Evolutionary conservation across 2,113 vertebrate species (phyloP).

Genomic region (Herpetotheres cachinnans): DNA sequence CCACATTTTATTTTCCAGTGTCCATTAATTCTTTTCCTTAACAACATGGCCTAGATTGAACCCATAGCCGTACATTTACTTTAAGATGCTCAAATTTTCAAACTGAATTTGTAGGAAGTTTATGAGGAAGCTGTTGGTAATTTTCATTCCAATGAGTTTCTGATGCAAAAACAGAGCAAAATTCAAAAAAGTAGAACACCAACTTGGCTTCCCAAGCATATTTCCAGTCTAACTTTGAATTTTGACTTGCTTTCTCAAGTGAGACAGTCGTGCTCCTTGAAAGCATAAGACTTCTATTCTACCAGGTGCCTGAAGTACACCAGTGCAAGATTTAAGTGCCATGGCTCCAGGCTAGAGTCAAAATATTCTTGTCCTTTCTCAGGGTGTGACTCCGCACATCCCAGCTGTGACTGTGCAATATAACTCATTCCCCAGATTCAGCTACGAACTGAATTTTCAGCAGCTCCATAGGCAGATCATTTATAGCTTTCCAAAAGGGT

Average conservation of each 20-base stretch:
- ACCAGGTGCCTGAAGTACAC: not conserved
- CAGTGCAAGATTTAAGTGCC: not conserved
- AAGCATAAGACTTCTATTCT: not conserved
- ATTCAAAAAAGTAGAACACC: not conserved
- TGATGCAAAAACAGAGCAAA: not conserved
- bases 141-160: not conserved
- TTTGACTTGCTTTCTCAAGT: conserved; percentile 39
- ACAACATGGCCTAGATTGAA: not conserved
- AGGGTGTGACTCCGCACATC: not conserved
- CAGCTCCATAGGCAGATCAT: not conserved
- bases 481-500: not conserved
- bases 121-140: not conserved
- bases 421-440: not conserved
- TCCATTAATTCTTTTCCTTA: not conserved
- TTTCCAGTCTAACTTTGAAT: not conserved
- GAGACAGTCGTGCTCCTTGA: not conserved
- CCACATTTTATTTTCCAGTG: not conserved
- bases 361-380: not conserved
- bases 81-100: not conserved
- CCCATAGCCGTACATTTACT: not conserved
- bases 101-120: not conserved
- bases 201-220: not conserved
- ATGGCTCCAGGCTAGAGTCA: not conserved
- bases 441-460: not conserved
- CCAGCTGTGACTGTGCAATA: conserved; percentile 8